A percentile compares a stretch with the other conserved stretches of the same genome.
Evolutionary conservation across 2,113 vertebrate species (phyloP).

Genomic region (human (Homo sapiens)): GRCh38 chr12:16385501-16386000

Average conservation of each 20-base stretch:
- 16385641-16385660: neutral
- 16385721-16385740: neutral
- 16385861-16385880: neutral
- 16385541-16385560: neutral
- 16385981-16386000: neutral
- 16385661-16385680: neutral
- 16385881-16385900: neutral
- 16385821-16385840: neutral
- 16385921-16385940: neutral
- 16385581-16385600: constrained; percentile 2
- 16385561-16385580: constrained; percentile 43
- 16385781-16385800: constrained; percentile 16
- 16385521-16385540: constrained; percentile 4
- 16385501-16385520: constrained; percentile 40
- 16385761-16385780: neutral
- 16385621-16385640: neutral
- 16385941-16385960: neutral
- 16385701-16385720: neutral
- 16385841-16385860: neutral
- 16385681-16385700: neutral
- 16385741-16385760: neutral
- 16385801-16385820: neutral
- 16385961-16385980: neutral
- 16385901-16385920: neutral
- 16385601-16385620: neutral